Percentiles rank a stretch among this genome's conserved stretches.
These are phyloP conservation scores for Acropora yongei DNA, from an alignment of 64 coral and sea anemone genomes.

Conservation along the genomic window DNA sequence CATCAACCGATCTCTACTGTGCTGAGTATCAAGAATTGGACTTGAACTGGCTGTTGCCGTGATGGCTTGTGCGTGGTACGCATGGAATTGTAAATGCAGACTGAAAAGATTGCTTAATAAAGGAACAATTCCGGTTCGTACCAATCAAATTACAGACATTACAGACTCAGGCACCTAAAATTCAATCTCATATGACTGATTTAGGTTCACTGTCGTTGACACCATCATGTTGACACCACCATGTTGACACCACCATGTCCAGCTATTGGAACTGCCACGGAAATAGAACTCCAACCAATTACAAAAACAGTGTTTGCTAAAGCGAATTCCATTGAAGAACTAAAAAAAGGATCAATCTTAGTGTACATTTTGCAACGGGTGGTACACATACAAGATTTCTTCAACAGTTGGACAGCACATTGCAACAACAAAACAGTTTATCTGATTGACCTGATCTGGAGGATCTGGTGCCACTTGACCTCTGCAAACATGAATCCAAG, in stretches of 20 bases:
- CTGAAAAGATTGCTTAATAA: no score
- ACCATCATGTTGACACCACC: background rate
- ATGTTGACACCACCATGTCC: background rate
- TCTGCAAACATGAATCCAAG: background rate
- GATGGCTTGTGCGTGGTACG: slow-evolving; percentile 43
- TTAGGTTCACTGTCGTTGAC: no score
- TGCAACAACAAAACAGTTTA: slow-evolving; percentile 33
- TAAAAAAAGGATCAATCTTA: background rate
- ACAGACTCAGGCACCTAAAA: no score
- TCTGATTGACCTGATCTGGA: slow-evolving; percentile 5
- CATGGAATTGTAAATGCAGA: no score
- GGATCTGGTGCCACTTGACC: background rate
- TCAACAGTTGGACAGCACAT: background rate
- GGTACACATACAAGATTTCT: slow-evolving; percentile 18
- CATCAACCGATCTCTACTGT: slow-evolving; percentile 49
- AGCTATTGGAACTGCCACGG: slow-evolving; percentile 24
- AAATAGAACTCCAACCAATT: background rate
- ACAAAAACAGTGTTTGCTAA: background rate
- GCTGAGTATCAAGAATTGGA: slow-evolving; percentile 43
- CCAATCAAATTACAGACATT: no score
- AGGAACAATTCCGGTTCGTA: no score
- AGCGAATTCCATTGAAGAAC: background rate
- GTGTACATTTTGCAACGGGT: background rate
- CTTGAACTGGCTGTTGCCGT: slow-evolving; percentile 62
- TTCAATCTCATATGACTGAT: no score